Evolutionary conservation across 2,888 invertebrate genomes (phyloP).

Genomic region (Dorcus parallelipipedus): DNA sequence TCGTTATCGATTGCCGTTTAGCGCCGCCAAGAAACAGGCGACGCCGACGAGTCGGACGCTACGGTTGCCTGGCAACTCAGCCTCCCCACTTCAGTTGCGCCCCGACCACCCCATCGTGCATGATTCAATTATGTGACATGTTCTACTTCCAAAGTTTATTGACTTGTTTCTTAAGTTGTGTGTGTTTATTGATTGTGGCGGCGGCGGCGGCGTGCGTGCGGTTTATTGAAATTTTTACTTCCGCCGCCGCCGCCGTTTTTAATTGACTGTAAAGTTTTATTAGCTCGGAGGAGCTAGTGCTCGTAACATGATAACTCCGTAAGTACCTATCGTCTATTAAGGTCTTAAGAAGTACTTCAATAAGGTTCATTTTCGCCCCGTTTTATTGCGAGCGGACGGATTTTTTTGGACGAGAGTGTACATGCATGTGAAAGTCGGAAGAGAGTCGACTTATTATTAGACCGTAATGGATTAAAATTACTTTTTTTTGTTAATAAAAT

Average conservation of each 20-base stretch:
- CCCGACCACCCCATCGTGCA: slow-evolving; percentile 31
- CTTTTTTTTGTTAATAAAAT: neutral
- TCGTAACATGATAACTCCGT: neutral
- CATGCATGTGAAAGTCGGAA: neutral
- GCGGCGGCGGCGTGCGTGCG: neutral
- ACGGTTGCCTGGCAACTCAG: slow-evolving; percentile 46
- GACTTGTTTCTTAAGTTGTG: slow-evolving; percentile 40
- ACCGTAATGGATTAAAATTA: neutral
- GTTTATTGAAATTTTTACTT: neutral
- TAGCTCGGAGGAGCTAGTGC: neutral
- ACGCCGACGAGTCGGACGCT: slow-evolving; percentile 45
- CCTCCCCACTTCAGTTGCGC: slow-evolving; percentile 39
- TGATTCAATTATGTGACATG: slow-evolving; percentile 50
- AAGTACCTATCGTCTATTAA: neutral
- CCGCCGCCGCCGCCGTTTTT: neutral
- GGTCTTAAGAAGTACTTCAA: too few species aligned
- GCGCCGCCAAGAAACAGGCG: slow-evolving; percentile 29
- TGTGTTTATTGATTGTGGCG: slow-evolving; percentile 1
- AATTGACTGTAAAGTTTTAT: neutral
- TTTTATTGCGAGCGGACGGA: too few species aligned
- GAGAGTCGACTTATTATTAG: neutral
- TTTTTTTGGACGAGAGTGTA: too few species aligned
- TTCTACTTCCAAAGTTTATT: slow-evolving; percentile 44
- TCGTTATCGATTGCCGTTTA: slow-evolving; percentile 44
- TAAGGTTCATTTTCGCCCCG: too few species aligned